Evolutionary conservation across 1,140 invertebrate species (phyloP).

Genomic region (Atta cephalotes): DNA sequence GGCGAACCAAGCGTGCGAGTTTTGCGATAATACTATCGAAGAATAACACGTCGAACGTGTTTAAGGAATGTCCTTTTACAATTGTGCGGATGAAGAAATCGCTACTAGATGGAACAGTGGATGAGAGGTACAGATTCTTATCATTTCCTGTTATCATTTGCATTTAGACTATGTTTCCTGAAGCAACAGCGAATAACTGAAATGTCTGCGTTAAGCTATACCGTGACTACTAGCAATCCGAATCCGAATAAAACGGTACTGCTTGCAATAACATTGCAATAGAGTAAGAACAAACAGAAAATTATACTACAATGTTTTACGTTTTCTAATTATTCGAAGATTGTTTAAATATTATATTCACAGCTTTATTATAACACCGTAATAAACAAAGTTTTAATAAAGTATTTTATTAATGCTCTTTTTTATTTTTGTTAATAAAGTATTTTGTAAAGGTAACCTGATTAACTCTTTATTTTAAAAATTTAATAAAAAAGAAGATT

Average conservation of each 20-base stretch:
- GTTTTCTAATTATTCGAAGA: conserved; percentile 31
- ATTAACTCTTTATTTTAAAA: not conserved
- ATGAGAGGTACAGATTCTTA: conserved; percentile 61
- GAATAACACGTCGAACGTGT: conserved; percentile 69
- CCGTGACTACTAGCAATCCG: conserved; percentile 29
- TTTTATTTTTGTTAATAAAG: not conserved
- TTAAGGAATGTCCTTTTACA: conserved; percentile 55
- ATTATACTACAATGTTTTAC: conserved; percentile 19
- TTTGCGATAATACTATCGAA: conserved; percentile 72
- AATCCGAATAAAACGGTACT: conserved; percentile 51
- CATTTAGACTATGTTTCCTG: conserved; percentile 63
- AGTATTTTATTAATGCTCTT: not conserved
- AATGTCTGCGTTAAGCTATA: conserved; percentile 31
- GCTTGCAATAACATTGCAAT: conserved; percentile 31
- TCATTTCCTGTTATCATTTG: conserved; percentile 62
- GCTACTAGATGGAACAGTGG: conserved; percentile 35
- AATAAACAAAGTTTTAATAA: not conserved
- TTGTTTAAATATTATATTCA: conserved; percentile 1
- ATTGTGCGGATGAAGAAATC: conserved; percentile 41
- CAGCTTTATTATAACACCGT: not conserved
- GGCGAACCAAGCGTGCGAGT: conserved; percentile 50
- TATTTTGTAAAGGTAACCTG: not conserved
- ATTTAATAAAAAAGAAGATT: not conserved
- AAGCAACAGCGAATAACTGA: conserved; percentile 56
- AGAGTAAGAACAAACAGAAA: not conserved